phyloP scores from a whole-genome alignment of 2,113 vertebrate species.

The Gymnorhina tibicen region DNA sequence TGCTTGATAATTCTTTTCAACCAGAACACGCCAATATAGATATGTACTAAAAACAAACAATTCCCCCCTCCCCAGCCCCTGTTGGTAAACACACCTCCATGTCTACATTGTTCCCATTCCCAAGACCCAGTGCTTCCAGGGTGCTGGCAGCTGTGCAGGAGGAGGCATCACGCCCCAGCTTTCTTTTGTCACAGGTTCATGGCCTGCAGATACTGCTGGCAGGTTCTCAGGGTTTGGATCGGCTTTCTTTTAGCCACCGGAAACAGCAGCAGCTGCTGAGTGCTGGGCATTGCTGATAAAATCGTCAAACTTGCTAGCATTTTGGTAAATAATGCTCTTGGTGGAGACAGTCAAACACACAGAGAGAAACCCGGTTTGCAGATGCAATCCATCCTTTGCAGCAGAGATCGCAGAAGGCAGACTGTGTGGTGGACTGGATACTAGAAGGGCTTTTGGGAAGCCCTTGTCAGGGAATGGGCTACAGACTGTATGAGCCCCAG shows the following conservation, averaged over 20 bases:
- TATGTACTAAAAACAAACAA: not conserved
- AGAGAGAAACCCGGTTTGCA: not conserved
- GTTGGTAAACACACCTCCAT: not conserved
- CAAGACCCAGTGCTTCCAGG: not conserved
- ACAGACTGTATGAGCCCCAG: not conserved
- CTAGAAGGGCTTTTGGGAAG: not conserved
- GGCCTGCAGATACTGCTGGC: not conserved
- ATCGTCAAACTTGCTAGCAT: not conserved
- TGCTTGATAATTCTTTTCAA: slow-evolving; percentile 6
- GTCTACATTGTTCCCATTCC: not conserved
- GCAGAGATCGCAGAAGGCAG: not conserved
- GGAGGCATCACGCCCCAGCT: not conserved
- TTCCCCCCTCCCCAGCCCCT: not conserved
- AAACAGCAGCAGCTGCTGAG: not conserved
- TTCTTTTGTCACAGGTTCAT: not conserved
- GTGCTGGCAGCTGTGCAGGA: not conserved
- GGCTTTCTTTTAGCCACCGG: not conserved
- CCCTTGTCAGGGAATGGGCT: not conserved
- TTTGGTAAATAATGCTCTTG: not conserved
- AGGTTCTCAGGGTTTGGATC: not conserved
- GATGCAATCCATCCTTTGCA: not conserved
- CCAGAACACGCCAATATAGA: not conserved
- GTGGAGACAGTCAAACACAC: not conserved
- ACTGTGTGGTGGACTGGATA: no score
- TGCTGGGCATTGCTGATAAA: not conserved